These are phyloP conservation scores for Dastarcus helophoroides DNA, from an alignment of 2,888 invertebrate genomes.

Conservation along the genomic window DNA sequence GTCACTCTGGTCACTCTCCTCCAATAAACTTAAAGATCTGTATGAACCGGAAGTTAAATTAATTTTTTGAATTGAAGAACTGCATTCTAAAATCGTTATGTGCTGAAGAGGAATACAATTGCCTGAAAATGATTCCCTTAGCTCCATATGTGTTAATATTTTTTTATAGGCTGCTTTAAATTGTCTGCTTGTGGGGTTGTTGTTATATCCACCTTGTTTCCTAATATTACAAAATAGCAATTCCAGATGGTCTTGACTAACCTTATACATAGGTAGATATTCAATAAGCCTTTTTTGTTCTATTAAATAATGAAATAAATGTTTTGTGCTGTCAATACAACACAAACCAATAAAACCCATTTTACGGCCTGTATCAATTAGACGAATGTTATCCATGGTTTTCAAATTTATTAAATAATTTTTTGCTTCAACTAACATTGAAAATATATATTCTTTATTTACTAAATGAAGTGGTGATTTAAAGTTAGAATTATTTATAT, in stretches of 20 bases:
- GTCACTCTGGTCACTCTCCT: too few species aligned
- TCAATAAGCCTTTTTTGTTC: neutral
- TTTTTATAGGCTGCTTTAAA: conserved; percentile 14
- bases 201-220: conserved; percentile 13
- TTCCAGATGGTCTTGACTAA: conserved; percentile 15
- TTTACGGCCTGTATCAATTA: conserved; percentile 3
- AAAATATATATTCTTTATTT: conserved; percentile 3
- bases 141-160: conserved; percentile 12
- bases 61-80: too few species aligned
- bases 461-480: conserved; percentile 1
- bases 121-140: too few species aligned
- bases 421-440: neutral
- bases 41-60: too few species aligned
- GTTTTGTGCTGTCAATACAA: conserved; percentile 4
- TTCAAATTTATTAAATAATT: neutral
- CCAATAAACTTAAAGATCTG: too few species aligned
- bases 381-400: neutral
- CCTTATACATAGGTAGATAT: conserved; percentile 10
- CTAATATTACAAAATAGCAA: conserved; percentile 13
- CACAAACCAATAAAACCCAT: conserved; percentile 6
- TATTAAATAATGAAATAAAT: conserved; percentile 5
- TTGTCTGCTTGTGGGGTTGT: conserved; percentile 14
- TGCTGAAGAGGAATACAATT: too few species aligned
- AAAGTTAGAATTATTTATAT: conserved; percentile 3
- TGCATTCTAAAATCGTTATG: too few species aligned